phyloP scores from a whole-genome alignment of 2,888 invertebrate genomes.

The Pheosia gnoma region DNA sequence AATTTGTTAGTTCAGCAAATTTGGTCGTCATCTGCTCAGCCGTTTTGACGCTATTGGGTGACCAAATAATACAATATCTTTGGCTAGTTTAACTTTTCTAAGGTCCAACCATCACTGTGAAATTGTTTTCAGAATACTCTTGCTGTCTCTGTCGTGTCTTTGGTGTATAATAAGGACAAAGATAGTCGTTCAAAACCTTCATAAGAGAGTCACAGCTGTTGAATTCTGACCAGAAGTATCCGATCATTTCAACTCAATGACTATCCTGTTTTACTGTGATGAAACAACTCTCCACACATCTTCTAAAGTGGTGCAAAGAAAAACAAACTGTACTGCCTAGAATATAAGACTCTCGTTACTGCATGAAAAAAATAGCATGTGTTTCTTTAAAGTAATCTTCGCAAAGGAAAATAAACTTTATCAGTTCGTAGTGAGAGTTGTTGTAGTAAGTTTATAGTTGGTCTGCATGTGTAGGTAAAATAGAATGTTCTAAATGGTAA shows the following conservation, averaged over 20 bases:
- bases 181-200: not conserved
- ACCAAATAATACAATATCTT: too few relatives aligned
- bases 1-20: too few relatives aligned
- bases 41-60: too few relatives aligned
- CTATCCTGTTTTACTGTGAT: not conserved
- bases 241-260: not conserved
- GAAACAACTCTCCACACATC: not conserved
- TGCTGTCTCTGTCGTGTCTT: not conserved
- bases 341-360: not conserved
- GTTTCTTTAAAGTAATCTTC: slow-evolving; percentile 7
- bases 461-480: slow-evolving; percentile 13
- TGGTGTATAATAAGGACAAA: not conserved
- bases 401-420: slow-evolving; percentile 15
- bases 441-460: slow-evolving; percentile 3
- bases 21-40: too few relatives aligned
- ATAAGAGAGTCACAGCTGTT: not conserved
- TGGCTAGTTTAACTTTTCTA: too few relatives aligned
- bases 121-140: not conserved
- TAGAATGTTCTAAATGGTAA: slow-evolving; percentile 38
- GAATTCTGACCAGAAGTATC: not conserved
- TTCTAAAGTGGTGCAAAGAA: not conserved
- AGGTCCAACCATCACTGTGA: too few relatives aligned
- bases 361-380: not conserved
- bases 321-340: not conserved
- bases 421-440: not conserved